phyloP scores from a whole-genome alignment of 2,113 vertebrate species.

The Maccullochella peelii region DNA sequence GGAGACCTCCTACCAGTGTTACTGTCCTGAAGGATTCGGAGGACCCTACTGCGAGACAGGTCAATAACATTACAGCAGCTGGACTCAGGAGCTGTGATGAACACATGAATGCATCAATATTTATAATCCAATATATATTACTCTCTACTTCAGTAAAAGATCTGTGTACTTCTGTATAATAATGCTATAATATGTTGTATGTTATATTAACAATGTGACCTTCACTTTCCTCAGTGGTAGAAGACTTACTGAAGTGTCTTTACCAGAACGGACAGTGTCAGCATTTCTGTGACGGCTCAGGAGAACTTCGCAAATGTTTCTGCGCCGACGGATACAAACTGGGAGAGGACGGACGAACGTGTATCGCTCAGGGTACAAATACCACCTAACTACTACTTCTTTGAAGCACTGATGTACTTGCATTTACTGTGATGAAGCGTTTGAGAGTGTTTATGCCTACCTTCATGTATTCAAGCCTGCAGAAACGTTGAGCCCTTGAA shows the following conservation, averaged over 20 bases:
- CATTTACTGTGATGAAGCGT: background rate
- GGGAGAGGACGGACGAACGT: constrained; percentile 80
- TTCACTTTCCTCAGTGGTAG: constrained; percentile 68
- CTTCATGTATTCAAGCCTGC: too few relatives aligned
- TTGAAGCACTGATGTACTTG: background rate
- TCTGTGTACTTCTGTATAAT: too few relatives aligned
- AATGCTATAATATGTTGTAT: too few relatives aligned
- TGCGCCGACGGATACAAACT: constrained; percentile 87
- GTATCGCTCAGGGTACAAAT: constrained; percentile 85
- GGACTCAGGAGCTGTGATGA: too few relatives aligned
- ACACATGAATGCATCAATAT: too few relatives aligned
- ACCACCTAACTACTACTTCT: background rate
- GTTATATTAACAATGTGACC: background rate
- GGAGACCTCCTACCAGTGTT: constrained; percentile 59
- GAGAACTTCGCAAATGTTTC: constrained; percentile 76
- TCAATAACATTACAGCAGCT: constrained; percentile 4
- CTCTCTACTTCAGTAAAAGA: too few relatives aligned
- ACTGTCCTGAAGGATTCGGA: constrained; percentile 74
- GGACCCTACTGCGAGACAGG: constrained; percentile 77
- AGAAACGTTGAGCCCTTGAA: too few relatives aligned
- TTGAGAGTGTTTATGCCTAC: background rate
- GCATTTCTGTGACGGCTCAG: constrained; percentile 87
- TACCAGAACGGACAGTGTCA: constrained; percentile 89
- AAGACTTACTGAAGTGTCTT: constrained; percentile 83
- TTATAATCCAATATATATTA: too few relatives aligned